Evolutionary conservation across 2,113 vertebrate genomes (phyloP).

Genomic region (Orycteropus afer): DNA sequence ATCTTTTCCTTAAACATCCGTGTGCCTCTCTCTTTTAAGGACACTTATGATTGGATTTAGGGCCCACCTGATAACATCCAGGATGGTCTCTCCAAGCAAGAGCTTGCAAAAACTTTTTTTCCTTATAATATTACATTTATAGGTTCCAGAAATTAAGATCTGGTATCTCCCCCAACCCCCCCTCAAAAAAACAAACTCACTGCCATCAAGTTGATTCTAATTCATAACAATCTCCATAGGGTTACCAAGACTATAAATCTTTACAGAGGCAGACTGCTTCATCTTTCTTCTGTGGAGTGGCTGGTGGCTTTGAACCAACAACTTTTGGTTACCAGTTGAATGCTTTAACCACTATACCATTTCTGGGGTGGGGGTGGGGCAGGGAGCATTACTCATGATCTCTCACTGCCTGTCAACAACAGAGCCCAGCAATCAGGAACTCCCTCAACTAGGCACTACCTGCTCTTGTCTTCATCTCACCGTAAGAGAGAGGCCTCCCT

Average conservation of each 20-base stretch:
- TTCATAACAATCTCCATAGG: too few species aligned
- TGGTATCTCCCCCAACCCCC: too few species aligned
- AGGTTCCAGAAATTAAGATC: neutral
- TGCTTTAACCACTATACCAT: too few species aligned
- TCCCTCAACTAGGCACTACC: neutral
- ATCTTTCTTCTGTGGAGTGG: too few species aligned
- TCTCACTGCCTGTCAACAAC: neutral
- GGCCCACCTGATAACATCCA: neutral
- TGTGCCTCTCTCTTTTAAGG: neutral
- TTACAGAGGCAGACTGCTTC: too few species aligned
- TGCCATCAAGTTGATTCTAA: too few species aligned
- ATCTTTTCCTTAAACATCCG: neutral
- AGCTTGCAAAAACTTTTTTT: neutral
- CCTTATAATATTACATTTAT: neutral
- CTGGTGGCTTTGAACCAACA: too few species aligned
- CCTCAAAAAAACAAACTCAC: too few species aligned
- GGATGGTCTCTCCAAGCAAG: neutral
- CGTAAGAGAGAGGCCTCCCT: neutral
- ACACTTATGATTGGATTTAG: neutral
- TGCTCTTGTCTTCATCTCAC: neutral
- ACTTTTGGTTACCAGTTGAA: too few species aligned
- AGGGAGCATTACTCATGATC: neutral
- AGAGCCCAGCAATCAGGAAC: neutral
- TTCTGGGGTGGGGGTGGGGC: too few species aligned
- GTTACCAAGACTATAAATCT: too few species aligned